A percentile compares a stretch with the other conserved stretches of the same genome.
Conservation (phyloP, 1,140 invertebrate genomes). For the Drosophila melanica region DNA sequence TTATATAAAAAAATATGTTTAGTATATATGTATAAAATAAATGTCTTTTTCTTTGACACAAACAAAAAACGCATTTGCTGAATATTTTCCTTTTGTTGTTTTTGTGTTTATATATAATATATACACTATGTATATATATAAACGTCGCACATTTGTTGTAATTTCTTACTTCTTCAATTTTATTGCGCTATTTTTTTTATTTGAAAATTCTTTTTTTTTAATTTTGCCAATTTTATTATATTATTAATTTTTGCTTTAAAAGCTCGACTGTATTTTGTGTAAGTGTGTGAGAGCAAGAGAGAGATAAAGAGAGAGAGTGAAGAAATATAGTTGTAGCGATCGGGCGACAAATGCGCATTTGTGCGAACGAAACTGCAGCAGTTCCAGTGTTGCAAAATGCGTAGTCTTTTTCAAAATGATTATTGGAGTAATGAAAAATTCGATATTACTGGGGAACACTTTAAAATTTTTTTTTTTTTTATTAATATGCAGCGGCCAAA, state of each 20-base stretch:
- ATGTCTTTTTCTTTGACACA: slow-evolving; percentile 69
- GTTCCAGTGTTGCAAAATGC: slow-evolving; percentile 7
- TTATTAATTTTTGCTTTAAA: background rate
- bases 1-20: slow-evolving; percentile 19
- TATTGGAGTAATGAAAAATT: slow-evolving; percentile 29
- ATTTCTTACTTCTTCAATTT: background rate
- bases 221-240: too few relatives aligned
- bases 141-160: background rate
- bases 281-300: slow-evolving; percentile 9
- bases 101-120: slow-evolving; percentile 1
- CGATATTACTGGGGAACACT: slow-evolving; percentile 26
- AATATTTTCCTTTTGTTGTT: background rate
- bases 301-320: background rate
- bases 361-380: background rate
- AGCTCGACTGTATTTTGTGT: slow-evolving; percentile 1
- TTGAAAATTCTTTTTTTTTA: background rate
- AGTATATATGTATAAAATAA: slow-evolving; percentile 55
- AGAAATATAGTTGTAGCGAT: background rate
- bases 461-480: slow-evolving; percentile 3
- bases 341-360: background rate
- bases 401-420: slow-evolving; percentile 8
- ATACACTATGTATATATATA: slow-evolving; percentile 5
- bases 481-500: slow-evolving; percentile 21
- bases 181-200: background rate
- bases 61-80: slow-evolving; percentile 17